Percentiles rank a stretch among this genome's conserved stretches.
Conservation (phyloP, 2,797 vertebrate genomes). For the Cephalopachus bancanus region DNA sequence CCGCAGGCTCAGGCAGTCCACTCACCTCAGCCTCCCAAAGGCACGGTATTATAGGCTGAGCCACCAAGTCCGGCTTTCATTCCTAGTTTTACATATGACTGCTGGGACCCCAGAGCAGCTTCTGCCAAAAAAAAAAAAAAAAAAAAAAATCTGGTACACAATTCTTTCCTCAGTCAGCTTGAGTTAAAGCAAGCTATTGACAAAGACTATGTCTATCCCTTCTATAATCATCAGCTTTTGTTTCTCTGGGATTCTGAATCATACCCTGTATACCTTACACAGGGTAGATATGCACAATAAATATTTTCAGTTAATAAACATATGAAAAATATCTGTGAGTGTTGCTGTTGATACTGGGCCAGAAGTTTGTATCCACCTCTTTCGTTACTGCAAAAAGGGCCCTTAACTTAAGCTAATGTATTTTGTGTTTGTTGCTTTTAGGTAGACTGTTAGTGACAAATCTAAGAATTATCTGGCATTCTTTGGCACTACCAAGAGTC, state of each 20-base stretch:
- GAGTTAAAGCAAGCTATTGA: background rate
- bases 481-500: constrained; percentile 96
- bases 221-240: constrained; percentile 27
- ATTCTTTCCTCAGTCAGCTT: background rate
- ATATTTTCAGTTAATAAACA: constrained; percentile 13
- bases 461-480: constrained; percentile 98
- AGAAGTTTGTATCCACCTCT: background rate
- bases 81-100: background rate
- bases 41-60: no score
- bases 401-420: constrained; percentile 61
- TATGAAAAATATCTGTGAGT: background rate
- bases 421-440: constrained; percentile 83
- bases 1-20: no score
- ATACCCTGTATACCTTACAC: background rate
- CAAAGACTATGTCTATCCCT: constrained; percentile 20
- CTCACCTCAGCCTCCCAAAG: no score
- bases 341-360: background rate
- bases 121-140: background rate
- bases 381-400: background rate
- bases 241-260: constrained; percentile 58
- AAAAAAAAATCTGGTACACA: background rate
- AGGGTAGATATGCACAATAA: background rate
- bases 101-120: background rate
- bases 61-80: no score
- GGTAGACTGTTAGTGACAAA: constrained; percentile 97